Percentiles rank a stretch among this genome's conserved stretches.
phyloP scores from a whole-genome alignment of 1,140 invertebrate genomes.

The Dendroctonus valens region DNA sequence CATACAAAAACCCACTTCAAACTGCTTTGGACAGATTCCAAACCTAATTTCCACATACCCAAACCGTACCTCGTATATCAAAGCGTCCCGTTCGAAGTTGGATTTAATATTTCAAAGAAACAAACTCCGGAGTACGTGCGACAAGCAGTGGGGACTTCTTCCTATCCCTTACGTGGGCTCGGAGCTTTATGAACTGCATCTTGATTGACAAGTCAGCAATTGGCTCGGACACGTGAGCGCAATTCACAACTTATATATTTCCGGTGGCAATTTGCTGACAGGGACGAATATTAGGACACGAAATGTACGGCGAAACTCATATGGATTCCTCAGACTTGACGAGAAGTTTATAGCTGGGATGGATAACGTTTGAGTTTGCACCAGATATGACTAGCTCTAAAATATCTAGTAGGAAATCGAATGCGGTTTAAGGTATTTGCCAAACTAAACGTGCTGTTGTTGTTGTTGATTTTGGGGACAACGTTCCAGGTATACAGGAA shows the following conservation, averaged over 20 bases:
- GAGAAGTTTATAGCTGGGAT: too few species aligned
- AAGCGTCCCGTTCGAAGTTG: conserved; percentile 9
- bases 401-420: too few species aligned
- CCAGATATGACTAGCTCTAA: too few species aligned
- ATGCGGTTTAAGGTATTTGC: too few species aligned
- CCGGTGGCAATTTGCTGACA: neutral
- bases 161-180: conserved; percentile 15
- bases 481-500: too few species aligned
- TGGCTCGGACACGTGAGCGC: conserved; percentile 16
- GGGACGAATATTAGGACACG: too few species aligned
- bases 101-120: conserved; percentile 20
- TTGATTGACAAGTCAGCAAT: conserved; percentile 26
- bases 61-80: conserved; percentile 9
- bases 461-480: too few species aligned
- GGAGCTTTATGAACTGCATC: conserved; percentile 19
- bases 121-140: conserved; percentile 14
- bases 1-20: neutral
- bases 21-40: neutral
- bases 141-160: conserved; percentile 12
- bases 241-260: conserved; percentile 18
- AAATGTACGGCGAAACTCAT: too few species aligned
- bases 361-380: too few species aligned
- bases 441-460: too few species aligned
- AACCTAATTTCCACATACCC: conserved; percentile 4
- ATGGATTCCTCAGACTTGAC: too few species aligned